These are phyloP conservation scores for Agriotes lineatus DNA, from an alignment of 2,888 invertebrate genomes.

Conservation along the genomic window DNA sequence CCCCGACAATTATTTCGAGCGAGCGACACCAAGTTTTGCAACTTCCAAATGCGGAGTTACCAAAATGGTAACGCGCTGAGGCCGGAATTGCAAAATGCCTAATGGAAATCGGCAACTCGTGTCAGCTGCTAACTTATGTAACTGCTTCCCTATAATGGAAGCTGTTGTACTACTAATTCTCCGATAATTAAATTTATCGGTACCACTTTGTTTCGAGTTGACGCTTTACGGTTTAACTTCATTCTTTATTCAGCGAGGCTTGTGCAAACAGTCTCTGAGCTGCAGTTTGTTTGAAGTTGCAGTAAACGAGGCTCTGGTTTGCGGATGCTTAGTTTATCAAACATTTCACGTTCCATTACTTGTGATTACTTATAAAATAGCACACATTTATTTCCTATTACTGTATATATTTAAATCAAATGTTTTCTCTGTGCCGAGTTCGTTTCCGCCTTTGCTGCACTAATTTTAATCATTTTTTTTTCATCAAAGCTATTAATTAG, in stretches of 20 bases:
- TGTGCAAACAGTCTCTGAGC: not conserved
- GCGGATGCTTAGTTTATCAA: no score
- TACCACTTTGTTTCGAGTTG: constrained; percentile 16
- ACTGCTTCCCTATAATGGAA: constrained; percentile 23
- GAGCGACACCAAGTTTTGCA: not conserved
- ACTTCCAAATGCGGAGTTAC: not conserved
- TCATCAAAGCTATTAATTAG: no score
- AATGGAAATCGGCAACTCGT: constrained; percentile 20
- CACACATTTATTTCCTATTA: no score
- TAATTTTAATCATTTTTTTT: no score
- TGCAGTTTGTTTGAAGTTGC: no score
- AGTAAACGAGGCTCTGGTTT: no score
- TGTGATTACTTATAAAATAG: no score
- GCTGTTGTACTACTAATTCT: constrained; percentile 20
- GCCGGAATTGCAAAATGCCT: constrained; percentile 19
- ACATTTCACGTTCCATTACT: no score
- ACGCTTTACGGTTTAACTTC: constrained; percentile 22
- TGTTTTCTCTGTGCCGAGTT: no score
- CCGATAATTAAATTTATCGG: constrained; percentile 27
- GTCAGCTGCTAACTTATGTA: constrained; percentile 15
- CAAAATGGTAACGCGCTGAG: constrained; percentile 16
- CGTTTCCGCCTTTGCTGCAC: no score
- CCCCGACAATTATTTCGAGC: not conserved
- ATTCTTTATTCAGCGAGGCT: constrained; percentile 20
- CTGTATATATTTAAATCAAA: no score